These are phyloP conservation scores for Trachurus trachurus DNA, from an alignment of 2,797 vertebrate genomes.

Conservation along the genomic window DNA sequence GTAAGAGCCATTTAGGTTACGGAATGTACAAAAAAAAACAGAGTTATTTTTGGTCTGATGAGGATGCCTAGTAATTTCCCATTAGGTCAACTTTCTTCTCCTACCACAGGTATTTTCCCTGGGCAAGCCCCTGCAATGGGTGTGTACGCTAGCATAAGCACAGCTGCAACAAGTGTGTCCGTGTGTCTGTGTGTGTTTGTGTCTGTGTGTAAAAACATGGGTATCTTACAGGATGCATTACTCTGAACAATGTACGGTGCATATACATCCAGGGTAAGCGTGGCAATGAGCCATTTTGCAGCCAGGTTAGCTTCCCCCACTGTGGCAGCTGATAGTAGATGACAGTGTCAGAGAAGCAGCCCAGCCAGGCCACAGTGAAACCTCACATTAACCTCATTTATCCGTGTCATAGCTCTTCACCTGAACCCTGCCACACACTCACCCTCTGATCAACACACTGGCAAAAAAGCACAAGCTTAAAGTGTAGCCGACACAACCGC, in stretches of 20 bases:
- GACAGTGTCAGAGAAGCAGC: slow-evolving; percentile 43
- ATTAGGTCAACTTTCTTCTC: slow-evolving; percentile 72
- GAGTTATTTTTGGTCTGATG: slow-evolving; percentile 62
- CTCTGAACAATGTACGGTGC: slow-evolving; percentile 7
- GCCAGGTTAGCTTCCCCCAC: slow-evolving; percentile 15
- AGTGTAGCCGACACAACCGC: not conserved
- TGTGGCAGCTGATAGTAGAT: slow-evolving; percentile 40
- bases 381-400: slow-evolving; percentile 67
- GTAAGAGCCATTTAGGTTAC: slow-evolving; percentile 54
- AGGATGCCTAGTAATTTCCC: slow-evolving; percentile 70
- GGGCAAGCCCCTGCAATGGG: slow-evolving; percentile 62
- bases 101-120: slow-evolving; percentile 77
- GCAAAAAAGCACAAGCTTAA: slow-evolving; percentile 2
- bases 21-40: slow-evolving; percentile 49
- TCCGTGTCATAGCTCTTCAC: slow-evolving; percentile 52
- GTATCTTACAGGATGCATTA: not conserved
- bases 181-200: slow-evolving; percentile 10
- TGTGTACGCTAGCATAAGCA: slow-evolving; percentile 47
- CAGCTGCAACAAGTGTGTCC: slow-evolving; percentile 44
- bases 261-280: not conserved
- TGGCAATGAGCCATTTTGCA: slow-evolving; percentile 17
- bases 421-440: slow-evolving; percentile 25
- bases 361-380: slow-evolving; percentile 38
- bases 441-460: slow-evolving; percentile 13
- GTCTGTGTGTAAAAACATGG: not conserved